Conservation (phyloP, 53 echinoderm and acorn worm species). For the Astropecten irregularis region DNA sequence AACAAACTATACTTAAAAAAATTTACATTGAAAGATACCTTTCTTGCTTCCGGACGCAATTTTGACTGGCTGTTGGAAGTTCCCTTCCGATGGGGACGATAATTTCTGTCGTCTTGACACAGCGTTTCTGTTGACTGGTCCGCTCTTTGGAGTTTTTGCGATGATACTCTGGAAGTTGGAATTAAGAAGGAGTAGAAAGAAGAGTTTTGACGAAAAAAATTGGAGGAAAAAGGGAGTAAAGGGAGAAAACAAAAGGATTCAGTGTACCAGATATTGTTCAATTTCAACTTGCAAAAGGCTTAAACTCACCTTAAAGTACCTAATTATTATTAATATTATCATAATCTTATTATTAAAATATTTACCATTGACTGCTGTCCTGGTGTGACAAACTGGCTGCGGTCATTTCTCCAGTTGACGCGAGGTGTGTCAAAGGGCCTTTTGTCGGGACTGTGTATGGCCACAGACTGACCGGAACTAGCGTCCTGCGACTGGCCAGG, state of each 20-base stretch:
- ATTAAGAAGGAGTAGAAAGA: neutral
- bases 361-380: constrained; percentile 54
- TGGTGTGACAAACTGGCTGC: constrained; percentile 30
- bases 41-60: constrained; percentile 20
- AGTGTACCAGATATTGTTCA: too few relatives aligned
- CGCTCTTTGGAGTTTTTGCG: constrained; percentile 55
- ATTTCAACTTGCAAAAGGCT: too few relatives aligned
- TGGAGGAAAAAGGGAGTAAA: too few relatives aligned
- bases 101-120: constrained; percentile 33
- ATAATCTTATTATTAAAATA: too few relatives aligned
- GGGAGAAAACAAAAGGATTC: too few relatives aligned
- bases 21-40: too few relatives aligned
- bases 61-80: neutral
- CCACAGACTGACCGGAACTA: neutral
- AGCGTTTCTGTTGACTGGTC: constrained; percentile 19
- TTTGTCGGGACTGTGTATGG: neutral
- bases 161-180: constrained; percentile 31
- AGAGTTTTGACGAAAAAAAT: neutral
- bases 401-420: constrained; percentile 8
- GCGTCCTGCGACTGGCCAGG: constrained; percentile 13
- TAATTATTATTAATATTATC: too few relatives aligned
- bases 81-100: constrained; percentile 20
- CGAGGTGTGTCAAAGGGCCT: neutral
- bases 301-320: too few relatives aligned
- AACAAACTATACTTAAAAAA: too few relatives aligned